Evolutionary conservation across 2,888 invertebrate genomes (phyloP).

Genomic region (Adelognathus sp.): DNA sequence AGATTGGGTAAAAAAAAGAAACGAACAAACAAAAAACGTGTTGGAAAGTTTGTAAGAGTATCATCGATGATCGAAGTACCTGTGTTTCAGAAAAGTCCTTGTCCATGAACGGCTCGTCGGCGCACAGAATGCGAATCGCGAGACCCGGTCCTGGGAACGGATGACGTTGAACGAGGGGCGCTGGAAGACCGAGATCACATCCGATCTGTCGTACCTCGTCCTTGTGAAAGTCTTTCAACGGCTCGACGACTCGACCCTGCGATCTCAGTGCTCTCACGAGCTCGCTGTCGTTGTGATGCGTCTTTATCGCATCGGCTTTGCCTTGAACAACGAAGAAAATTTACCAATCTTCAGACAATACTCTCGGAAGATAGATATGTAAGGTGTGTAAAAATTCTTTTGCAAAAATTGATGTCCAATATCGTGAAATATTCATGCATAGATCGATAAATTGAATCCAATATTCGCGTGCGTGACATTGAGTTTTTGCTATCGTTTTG

Average conservation of each 20-base stretch:
- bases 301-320: conserved; percentile 98
- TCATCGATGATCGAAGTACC: conserved; percentile 79
- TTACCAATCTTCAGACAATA: background rate
- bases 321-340: conserved; percentile 66
- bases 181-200: conserved; percentile 93
- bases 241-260: conserved; percentile 96
- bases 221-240: conserved; percentile 99
- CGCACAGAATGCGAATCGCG: conserved; percentile 97
- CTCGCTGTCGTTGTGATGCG: conserved; percentile 99
- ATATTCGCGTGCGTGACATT: too few species aligned
- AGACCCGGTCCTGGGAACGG: conserved; percentile 99
- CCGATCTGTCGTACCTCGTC: conserved; percentile 97
- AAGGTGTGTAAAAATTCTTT: background rate
- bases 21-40: background rate
- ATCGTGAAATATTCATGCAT: too few species aligned
- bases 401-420: background rate
- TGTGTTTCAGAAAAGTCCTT: conserved; percentile 98
- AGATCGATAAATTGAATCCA: too few species aligned
- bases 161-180: conserved; percentile 94
- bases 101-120: conserved; percentile 96
- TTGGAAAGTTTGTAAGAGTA: too few species aligned
- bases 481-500: too few species aligned
- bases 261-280: conserved; percentile 89
- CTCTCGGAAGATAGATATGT: background rate
- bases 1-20: conserved; percentile 8